Evolutionary conservation across 2,113 vertebrate genomes (phyloP).

Genomic region (Mionectes macconnelli): DNA sequence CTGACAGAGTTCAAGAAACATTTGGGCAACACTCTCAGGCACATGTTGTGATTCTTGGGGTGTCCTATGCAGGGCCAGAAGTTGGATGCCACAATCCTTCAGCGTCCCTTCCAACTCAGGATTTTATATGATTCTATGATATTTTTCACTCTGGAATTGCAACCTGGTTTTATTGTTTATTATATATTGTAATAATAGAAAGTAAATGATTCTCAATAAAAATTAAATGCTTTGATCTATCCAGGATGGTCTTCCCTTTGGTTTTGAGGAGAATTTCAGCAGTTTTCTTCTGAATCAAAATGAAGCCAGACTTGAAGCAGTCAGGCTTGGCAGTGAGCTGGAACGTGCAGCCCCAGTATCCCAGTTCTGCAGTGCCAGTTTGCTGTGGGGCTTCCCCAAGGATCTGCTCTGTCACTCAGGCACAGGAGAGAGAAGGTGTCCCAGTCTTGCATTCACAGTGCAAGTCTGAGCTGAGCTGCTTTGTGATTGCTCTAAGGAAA

Average conservation of each 20-base stretch:
- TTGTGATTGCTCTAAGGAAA: not conserved
- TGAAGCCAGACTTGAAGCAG: not conserved
- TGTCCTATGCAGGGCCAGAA: not conserved
- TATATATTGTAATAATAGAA: not conserved
- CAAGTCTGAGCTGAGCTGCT: not conserved
- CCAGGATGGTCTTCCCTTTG: not conserved
- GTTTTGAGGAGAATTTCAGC: not conserved
- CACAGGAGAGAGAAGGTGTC: not conserved
- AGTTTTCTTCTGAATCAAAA: not conserved
- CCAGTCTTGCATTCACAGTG: not conserved
- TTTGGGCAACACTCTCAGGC: not conserved
- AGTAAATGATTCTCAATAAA: not conserved
- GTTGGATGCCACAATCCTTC: not conserved
- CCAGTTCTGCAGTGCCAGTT: not conserved
- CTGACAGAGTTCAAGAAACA: not conserved
- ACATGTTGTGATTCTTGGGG: not conserved
- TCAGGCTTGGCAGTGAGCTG: not conserved
- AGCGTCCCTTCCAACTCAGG: not conserved
- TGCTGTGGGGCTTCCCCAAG: fast-evolving
- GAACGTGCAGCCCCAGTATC: not conserved
- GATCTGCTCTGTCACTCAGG: not conserved
- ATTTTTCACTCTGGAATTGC: not conserved
- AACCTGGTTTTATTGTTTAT: not conserved
- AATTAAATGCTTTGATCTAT: not conserved
- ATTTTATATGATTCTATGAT: not conserved